Percentiles rank a stretch among this genome's conserved stretches.
phyloP scores from a whole-genome alignment of 1,140 invertebrate species.

The Drosophila kurseongensis region DNA sequence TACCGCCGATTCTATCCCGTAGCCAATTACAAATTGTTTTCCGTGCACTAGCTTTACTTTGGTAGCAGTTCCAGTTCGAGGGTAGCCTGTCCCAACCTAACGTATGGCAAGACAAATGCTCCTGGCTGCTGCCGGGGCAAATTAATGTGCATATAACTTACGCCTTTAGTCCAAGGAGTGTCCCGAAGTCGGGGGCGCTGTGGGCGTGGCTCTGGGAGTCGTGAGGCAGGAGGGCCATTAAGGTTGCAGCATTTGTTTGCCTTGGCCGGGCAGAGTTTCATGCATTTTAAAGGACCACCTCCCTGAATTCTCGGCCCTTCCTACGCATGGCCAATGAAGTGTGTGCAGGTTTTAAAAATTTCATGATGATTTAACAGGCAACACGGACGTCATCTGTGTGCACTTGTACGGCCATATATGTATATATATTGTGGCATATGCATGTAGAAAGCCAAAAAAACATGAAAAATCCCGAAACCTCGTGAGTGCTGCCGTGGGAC shows the following conservation, averaged over 20 bases:
- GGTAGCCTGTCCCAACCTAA: slow-evolving; percentile 24
- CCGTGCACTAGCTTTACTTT: slow-evolving; percentile 17
- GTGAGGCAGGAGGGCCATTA: slow-evolving; percentile 35
- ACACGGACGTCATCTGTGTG: slow-evolving; percentile 53
- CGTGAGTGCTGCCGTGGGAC: slow-evolving; percentile 15
- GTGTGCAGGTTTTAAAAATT: slow-evolving; percentile 73
- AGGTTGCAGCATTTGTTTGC: slow-evolving; percentile 71
- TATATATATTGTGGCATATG: slow-evolving; percentile 29
- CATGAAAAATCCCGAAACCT: slow-evolving; percentile 15
- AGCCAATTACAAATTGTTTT: slow-evolving; percentile 16
- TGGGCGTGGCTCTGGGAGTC: background rate
- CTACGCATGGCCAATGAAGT: slow-evolving; percentile 70
- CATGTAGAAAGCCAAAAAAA: slow-evolving; percentile 31
- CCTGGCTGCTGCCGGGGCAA: slow-evolving; percentile 67
- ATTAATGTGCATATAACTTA: slow-evolving; percentile 82
- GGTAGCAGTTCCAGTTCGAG: slow-evolving; percentile 20
- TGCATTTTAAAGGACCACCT: slow-evolving; percentile 70
- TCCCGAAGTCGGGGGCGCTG: slow-evolving; percentile 2
- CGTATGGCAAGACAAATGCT: slow-evolving; percentile 76
- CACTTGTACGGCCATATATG: slow-evolving; percentile 4
- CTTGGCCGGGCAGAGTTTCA: slow-evolving; percentile 46
- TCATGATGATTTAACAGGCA: slow-evolving; percentile 76
- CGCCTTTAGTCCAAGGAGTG: slow-evolving; percentile 56
- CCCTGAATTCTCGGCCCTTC: background rate
- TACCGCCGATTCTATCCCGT: background rate